These are phyloP conservation scores for Crenuchus spilurus DNA, from an alignment of 2,797 vertebrate genomes.

Conservation along the genomic window DNA sequence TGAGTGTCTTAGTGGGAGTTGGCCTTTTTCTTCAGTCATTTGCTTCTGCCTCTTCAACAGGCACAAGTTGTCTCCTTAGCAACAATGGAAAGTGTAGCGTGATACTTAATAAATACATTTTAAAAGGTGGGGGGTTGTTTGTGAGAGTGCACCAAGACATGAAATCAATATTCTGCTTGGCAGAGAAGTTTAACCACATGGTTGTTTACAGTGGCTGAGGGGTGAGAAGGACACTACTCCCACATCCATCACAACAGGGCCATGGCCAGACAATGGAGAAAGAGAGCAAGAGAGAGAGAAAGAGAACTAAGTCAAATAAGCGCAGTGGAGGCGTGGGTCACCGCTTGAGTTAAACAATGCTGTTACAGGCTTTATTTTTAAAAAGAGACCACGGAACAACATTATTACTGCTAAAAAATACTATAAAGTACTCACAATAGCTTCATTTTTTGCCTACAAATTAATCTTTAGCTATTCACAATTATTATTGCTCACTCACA, in stretches of 20 bases:
- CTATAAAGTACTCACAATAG: too few relatives aligned
- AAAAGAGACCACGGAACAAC: too few relatives aligned
- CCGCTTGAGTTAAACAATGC: conserved; percentile 65
- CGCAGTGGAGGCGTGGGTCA: conserved; percentile 63
- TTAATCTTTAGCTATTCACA: too few relatives aligned
- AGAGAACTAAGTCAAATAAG: conserved; percentile 60
- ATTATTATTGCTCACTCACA: too few relatives aligned
- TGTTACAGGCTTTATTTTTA: too few relatives aligned
- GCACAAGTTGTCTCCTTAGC: conserved; percentile 70
- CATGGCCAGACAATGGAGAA: conserved; percentile 48
- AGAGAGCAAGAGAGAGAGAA: conserved; percentile 23
- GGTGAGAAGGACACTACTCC: conserved; percentile 71
- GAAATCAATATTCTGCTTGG: conserved; percentile 80
- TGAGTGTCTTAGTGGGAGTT: conserved; percentile 61
- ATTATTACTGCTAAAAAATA: too few relatives aligned
- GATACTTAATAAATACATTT: conserved; percentile 69
- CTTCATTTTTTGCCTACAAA: too few relatives aligned
- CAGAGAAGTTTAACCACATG: conserved; percentile 72
- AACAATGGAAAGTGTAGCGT: conserved; percentile 69
- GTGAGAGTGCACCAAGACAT: conserved; percentile 64
- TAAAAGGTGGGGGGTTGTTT: conserved; percentile 53
- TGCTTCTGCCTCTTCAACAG: conserved; percentile 55
- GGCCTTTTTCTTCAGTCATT: conserved; percentile 61
- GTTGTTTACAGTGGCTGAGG: conserved; percentile 70
- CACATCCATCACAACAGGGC: conserved; percentile 73